A percentile compares a stretch with the other conserved stretches of the same genome.
Conservation (phyloP, 2,888 invertebrate genomes). For the Gasteruption jaculator region DNA sequence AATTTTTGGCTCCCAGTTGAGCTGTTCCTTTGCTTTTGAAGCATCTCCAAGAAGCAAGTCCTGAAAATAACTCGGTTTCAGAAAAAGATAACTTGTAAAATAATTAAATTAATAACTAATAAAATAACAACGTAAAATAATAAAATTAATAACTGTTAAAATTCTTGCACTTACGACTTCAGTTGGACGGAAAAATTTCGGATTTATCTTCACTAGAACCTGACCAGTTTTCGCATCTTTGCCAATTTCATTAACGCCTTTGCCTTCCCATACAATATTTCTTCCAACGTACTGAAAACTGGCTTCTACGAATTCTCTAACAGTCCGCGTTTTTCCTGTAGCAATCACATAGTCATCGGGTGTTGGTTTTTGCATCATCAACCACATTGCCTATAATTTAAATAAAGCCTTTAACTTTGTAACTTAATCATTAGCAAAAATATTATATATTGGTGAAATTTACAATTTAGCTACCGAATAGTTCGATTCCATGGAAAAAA, state of each 20-base stretch:
- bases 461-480: too few species aligned
- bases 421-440: background rate
- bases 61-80: slow-evolving; percentile 49
- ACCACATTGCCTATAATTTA: slow-evolving; percentile 87
- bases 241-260: slow-evolving; percentile 78
- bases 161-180: slow-evolving; percentile 80
- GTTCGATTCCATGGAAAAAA: too few species aligned
- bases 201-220: slow-evolving; percentile 84
- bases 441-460: slow-evolving; percentile 7
- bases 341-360: slow-evolving; percentile 98
- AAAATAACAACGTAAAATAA: slow-evolving; percentile 21
- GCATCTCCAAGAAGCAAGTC: slow-evolving; percentile 91
- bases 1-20: slow-evolving; percentile 87
- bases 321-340: slow-evolving; percentile 91
- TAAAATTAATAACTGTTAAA: too few species aligned
- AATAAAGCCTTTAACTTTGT: background rate
- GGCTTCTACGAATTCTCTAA: slow-evolving; percentile 91
- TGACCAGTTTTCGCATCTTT: slow-evolving; percentile 62
- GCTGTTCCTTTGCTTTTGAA: slow-evolving; percentile 78
- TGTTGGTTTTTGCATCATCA: slow-evolving; percentile 89
- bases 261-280: slow-evolving; percentile 83
- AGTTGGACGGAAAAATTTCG: slow-evolving; percentile 94
- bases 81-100: slow-evolving; percentile 9
- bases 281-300: slow-evolving; percentile 81
- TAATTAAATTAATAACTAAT: slow-evolving; percentile 6